Conservation (phyloP, 2,797 vertebrate species). For the Macropodus opercularis region DNA sequence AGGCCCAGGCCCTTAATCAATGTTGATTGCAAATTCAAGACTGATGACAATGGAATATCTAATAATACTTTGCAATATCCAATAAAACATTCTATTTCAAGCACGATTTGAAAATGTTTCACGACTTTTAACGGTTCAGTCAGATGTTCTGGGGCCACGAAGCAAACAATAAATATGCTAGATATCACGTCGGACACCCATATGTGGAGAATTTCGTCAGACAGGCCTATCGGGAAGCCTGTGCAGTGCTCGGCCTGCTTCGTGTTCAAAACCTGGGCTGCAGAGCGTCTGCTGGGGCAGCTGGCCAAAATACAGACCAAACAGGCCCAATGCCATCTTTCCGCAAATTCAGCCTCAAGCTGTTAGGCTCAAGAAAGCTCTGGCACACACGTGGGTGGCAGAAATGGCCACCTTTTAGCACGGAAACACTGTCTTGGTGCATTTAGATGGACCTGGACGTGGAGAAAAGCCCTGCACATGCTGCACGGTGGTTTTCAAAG, state of each 20-base stretch:
- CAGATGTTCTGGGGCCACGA: constrained; percentile 41
- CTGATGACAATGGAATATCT: constrained; percentile 38
- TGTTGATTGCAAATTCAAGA: constrained; percentile 49
- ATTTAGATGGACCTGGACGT: constrained; percentile 41
- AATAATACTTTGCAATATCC: constrained; percentile 47
- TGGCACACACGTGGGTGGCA: constrained; percentile 35
- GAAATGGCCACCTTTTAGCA: constrained; percentile 41
- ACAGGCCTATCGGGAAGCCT: constrained; percentile 54
- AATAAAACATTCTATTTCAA: constrained; percentile 51
- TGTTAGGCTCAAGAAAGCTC: constrained; percentile 62
- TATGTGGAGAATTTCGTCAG: constrained; percentile 50
- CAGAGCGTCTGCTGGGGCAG: constrained; percentile 62
- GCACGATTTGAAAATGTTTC: constrained; percentile 37
- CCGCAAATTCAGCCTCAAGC: constrained; percentile 60
- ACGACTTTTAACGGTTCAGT: constrained; percentile 26
- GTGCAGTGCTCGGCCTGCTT: constrained; percentile 42
- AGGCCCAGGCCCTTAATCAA: constrained; percentile 53
- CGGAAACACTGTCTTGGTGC: constrained; percentile 44
- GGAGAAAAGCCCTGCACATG: constrained; percentile 17
- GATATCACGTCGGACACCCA: constrained; percentile 45
- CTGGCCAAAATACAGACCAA: constrained; percentile 71
- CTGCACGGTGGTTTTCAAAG: constrained; percentile 13
- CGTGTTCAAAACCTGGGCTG: constrained; percentile 58
- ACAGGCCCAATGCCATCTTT: constrained; percentile 67
- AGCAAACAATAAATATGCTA: constrained; percentile 57